These are phyloP conservation scores for Apoderus coryli DNA, from an alignment of 2,888 invertebrate species.

Conservation along the genomic window DNA sequence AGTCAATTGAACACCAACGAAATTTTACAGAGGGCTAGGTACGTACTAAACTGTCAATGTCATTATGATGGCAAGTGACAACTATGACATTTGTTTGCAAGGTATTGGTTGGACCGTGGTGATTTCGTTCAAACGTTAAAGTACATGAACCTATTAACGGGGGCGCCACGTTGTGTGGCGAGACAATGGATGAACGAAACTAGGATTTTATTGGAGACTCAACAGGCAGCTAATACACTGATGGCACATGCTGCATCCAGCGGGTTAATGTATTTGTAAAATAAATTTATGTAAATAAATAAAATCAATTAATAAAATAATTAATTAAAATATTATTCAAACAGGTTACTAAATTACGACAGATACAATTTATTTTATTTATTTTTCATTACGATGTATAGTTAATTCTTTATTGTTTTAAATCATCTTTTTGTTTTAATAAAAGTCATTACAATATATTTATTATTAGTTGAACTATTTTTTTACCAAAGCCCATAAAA, in stretches of 20 bases:
- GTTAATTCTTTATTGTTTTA: no score
- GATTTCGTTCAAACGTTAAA: conserved; percentile 72
- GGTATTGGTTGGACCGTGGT: conserved; percentile 78
- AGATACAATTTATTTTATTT: no score
- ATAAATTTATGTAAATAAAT: no score
- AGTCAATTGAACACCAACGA: conserved; percentile 70
- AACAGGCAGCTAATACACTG: conserved; percentile 79
- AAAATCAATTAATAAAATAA: no score
- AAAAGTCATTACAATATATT: no score
- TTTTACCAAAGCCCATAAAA: no score
- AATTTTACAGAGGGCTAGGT: conserved; percentile 81
- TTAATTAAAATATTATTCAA: no score
- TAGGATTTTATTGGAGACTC: conserved; percentile 68
- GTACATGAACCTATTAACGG: conserved; percentile 75
- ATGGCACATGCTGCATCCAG: conserved; percentile 78
- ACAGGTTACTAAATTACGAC: no score
- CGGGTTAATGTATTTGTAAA: conserved; percentile 39
- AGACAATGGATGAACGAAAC: conserved; percentile 79
- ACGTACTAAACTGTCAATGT: conserved; percentile 16
- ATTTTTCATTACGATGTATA: no score
- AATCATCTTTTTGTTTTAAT: no score
- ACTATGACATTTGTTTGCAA: conserved; percentile 26
- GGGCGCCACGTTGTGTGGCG: conserved; percentile 77
- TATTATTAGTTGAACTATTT: no score
- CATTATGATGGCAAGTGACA: conserved; percentile 1